A percentile compares a stretch with the other conserved stretches of the same genome.
Conservation (phyloP, 2,113 vertebrate species). For the Brienomyrus longianalis region DNA sequence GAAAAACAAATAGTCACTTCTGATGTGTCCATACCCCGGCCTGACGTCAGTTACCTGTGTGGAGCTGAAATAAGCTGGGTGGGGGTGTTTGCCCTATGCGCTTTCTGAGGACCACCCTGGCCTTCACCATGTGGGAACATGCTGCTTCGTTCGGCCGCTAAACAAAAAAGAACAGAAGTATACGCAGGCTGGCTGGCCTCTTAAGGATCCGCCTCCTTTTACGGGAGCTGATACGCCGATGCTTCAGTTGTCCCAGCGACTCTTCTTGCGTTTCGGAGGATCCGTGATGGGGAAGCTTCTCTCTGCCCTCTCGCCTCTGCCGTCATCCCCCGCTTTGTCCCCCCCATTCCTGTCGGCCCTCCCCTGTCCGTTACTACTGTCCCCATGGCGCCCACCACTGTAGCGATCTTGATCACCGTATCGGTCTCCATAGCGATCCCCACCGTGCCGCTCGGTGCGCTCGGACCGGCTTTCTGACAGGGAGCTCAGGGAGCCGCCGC, state of each 20-base stretch:
- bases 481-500: constrained; percentile 56
- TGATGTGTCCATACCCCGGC: neutral
- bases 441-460: constrained; percentile 37
- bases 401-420: constrained; percentile 58
- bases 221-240: no score
- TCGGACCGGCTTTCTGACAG: constrained; percentile 37
- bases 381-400: constrained; percentile 50
- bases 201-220: neutral
- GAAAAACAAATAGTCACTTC: neutral
- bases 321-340: constrained; percentile 34
- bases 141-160: neutral
- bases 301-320: constrained; percentile 55
- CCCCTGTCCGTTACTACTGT: constrained; percentile 48
- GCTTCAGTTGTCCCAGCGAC: constrained; percentile 93
- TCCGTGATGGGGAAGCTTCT: constrained; percentile 90
- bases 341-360: constrained; percentile 53
- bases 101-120: neutral
- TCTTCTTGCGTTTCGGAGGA: constrained; percentile 91
- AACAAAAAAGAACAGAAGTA: neutral
- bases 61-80: neutral
- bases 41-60: neutral
- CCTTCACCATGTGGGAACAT: neutral
- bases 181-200: neutral
- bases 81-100: neutral
- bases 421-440: constrained; percentile 44